A percentile compares a stretch with the other conserved stretches of the same genome.
Conservation (phyloP, 2,113 vertebrate species). For the Gobiocypris rarus region DNA sequence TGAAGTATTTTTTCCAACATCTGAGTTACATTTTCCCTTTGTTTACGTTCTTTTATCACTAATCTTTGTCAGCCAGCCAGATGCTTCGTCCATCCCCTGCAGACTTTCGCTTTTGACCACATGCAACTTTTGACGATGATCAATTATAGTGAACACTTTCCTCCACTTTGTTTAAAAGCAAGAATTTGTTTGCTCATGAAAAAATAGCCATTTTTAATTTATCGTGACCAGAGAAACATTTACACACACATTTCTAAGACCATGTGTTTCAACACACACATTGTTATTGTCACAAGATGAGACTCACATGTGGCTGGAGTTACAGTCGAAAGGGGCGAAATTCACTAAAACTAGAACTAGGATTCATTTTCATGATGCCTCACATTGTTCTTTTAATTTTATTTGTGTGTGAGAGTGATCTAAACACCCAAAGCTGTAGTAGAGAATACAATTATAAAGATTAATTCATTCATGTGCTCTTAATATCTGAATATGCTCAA, state of each 20-base stretch:
- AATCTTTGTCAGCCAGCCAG: constrained; percentile 40
- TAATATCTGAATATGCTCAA: not conserved
- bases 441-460: not conserved
- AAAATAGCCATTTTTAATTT: not conserved
- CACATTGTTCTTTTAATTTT: not conserved
- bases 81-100: not conserved
- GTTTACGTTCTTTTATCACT: constrained; percentile 45
- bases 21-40: constrained; percentile 51
- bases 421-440: not conserved
- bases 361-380: not conserved
- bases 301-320: not conserved
- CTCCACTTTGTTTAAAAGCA: constrained; percentile 11
- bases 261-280: not conserved
- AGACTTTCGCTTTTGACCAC: constrained; percentile 10
- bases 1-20: constrained; percentile 49
- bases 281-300: not conserved
- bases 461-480: not conserved
- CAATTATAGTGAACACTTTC: not conserved
- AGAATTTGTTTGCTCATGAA: constrained; percentile 5
- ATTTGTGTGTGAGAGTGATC: not conserved
- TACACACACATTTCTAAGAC: not conserved
- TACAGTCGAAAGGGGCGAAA: not conserved
- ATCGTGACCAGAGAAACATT: not conserved
- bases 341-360: not conserved
- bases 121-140: constrained; percentile 4